Base-by-base conservation (phyloP, 2,113 vertebrate genomes). In the Pipra filicauda region DNA sequence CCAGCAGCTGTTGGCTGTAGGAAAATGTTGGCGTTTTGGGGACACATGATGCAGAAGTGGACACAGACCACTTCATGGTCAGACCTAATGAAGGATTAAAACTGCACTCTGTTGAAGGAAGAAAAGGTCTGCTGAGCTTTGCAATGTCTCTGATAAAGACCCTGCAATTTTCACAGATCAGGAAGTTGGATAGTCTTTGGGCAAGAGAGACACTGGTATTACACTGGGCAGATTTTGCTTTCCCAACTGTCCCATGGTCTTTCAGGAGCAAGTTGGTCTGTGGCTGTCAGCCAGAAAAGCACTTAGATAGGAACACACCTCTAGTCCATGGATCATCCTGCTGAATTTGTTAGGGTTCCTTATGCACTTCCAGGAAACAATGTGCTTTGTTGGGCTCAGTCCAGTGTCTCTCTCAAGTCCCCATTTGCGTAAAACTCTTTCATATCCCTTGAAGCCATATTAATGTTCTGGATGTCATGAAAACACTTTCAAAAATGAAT, bases 271-370 rank as follows among this genome's bases (percentile, higher is more conserved):
- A 79, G 51, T 2, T 7, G 1, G 24, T 73, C 35, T 85, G 64
- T 91, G 93, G 88, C 80, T 28, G 49, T 85, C 73, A 89, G 78
- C 95, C 93, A 96, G 70, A 31, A 71, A 86, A 91, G 37, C 92
- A 94, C 88, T 96, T 94, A 95, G 66, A 35, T 33, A 24, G 58
- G 58, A 87, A n/a, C 55, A 73, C 15, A 91, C 61, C 67, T 91
- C 66, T 76, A 75, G 67, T 18, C 69, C 85, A 74, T 74, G 67
- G 85, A 95, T 91, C 72, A 95, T 71, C 26, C 58, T 80, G 41
- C 48, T 72, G 82, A 73, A 46, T 64, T 87, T 0, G 0, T 59
- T 52, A 89, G 39, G 41, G 52, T 15, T 88, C 57, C 49, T 86
- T 55, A 48, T 1, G 3, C 35, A 27, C 31, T 89, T 91, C 52